A percentile compares a stretch with the other conserved stretches of the same genome.
Conservation (phyloP, 2,888 invertebrate species). For the Hybos culiciformis region DNA sequence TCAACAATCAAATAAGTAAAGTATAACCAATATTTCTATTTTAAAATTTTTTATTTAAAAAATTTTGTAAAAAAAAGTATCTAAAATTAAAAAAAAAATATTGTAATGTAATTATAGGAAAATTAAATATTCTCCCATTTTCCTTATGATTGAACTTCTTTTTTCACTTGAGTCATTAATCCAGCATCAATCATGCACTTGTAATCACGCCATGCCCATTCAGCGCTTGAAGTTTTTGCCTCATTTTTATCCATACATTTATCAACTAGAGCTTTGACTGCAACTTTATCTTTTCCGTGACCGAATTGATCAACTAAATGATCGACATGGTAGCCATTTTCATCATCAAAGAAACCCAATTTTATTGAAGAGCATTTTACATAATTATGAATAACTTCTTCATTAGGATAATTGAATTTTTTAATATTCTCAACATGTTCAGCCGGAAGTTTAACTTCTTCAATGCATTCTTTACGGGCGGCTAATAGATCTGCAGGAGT, state of each 20-base stretch:
- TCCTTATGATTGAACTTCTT: neutral
- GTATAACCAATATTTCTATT: no score
- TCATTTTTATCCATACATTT: conserved; percentile 2
- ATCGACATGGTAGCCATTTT: neutral
- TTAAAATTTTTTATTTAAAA: no score
- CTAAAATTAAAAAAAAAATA: no score
- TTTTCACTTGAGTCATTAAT: neutral
- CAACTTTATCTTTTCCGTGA: neutral
- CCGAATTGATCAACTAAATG: neutral
- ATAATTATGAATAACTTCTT: conserved; percentile 1
- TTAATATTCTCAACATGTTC: neutral
- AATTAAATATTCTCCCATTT: no score
- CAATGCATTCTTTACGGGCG: neutral
- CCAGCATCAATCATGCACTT: conserved; percentile 4
- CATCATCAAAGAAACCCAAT: neutral
- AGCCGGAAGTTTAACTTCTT: neutral
- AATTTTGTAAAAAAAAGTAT: no score
- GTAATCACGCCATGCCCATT: conserved; percentile 3
- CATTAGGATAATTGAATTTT: conserved; percentile 5
- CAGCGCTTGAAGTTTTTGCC: neutral
- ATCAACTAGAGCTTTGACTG: neutral
- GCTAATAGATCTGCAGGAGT: neutral
- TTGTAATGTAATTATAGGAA: no score
- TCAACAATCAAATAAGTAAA: no score
- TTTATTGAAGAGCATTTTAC: neutral